Conservation (phyloP, 2,888 invertebrate genomes). For the Cylloceria caligata region DNA sequence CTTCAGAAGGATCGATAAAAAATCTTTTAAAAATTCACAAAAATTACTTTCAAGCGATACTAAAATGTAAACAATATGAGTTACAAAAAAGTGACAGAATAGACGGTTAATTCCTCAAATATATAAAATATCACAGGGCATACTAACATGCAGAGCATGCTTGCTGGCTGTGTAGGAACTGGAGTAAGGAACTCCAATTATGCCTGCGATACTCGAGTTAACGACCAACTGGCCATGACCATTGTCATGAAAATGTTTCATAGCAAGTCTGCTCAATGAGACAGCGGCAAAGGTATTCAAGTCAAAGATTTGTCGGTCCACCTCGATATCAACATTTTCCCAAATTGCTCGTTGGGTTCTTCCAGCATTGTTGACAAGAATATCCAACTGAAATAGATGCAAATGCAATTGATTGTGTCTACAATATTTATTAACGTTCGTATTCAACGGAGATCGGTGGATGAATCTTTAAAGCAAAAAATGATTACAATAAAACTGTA, state of each 20-base stretch:
- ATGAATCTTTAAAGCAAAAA: background rate
- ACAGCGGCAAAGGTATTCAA: constrained; percentile 91
- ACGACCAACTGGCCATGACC: constrained; percentile 90
- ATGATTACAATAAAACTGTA: background rate
- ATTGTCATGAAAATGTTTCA: constrained; percentile 87
- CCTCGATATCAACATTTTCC: constrained; percentile 89
- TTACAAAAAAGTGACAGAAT: no score
- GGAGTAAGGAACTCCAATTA: constrained; percentile 89
- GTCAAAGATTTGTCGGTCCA: constrained; percentile 91
- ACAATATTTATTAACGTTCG: background rate
- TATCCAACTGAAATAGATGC: constrained; percentile 86
- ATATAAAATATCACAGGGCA: background rate
- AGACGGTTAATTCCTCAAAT: constrained; percentile 5
- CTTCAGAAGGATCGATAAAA: no score
- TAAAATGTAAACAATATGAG: no score
- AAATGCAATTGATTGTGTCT: background rate
- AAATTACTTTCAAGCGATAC: no score
- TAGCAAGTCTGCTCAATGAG: constrained; percentile 89
- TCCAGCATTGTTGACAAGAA: constrained; percentile 93
- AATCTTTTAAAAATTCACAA: no score
- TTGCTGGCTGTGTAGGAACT: constrained; percentile 91
- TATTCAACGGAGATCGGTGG: no score
- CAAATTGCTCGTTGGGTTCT: constrained; percentile 90
- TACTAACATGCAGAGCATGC: constrained; percentile 90
- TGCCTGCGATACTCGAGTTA: constrained; percentile 91